Percentiles rank a stretch among this genome's conserved stretches.
phyloP scores from a whole-genome alignment of 2,797 vertebrate genomes.

The Chloroceryle amazona region DNA sequence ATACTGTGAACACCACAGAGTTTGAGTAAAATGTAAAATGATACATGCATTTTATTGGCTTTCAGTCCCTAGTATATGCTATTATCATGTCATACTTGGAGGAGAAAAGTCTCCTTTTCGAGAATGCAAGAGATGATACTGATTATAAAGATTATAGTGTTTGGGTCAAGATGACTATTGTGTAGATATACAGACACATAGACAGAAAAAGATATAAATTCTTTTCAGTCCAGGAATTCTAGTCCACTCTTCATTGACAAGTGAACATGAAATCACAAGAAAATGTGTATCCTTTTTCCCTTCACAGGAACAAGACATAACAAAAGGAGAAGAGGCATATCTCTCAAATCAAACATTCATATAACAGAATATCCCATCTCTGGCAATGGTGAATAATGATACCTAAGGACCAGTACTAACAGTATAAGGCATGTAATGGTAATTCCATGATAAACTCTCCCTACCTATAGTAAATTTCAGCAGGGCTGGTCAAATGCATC shows the following conservation, averaged over 20 bases:
- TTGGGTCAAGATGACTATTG: background rate
- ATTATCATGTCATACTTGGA: background rate
- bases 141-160: background rate
- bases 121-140: background rate
- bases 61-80: background rate
- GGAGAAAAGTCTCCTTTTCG: background rate
- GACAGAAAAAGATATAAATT: background rate
- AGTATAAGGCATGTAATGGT: background rate
- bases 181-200: background rate
- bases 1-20: background rate
- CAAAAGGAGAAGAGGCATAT: background rate
- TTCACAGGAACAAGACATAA: background rate
- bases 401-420: background rate
- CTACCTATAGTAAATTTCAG: background rate
- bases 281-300: background rate
- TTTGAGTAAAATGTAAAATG: background rate
- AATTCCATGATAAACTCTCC: background rate
- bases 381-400: background rate
- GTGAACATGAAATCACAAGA: background rate
- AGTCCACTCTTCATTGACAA: background rate
- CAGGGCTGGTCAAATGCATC: background rate
- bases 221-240: background rate
- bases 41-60: background rate
- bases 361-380: background rate
- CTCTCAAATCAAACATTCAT: background rate